Conservation (phyloP, 2,888 invertebrate genomes). For the Dorcus hopei region DNA sequence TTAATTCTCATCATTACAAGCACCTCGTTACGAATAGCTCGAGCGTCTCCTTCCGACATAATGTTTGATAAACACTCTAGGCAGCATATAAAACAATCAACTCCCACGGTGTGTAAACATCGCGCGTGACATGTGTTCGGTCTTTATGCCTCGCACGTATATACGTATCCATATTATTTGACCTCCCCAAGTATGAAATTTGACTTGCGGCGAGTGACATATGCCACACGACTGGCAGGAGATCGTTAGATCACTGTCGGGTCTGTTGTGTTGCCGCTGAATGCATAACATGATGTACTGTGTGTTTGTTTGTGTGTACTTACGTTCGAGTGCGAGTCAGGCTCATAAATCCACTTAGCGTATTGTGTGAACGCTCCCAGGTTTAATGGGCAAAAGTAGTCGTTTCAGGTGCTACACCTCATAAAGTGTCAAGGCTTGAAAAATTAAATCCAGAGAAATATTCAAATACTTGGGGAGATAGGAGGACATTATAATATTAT, state of each 20-base stretch:
- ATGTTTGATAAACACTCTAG: constrained; percentile 8
- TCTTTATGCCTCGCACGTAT: neutral
- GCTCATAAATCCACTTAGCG: no score
- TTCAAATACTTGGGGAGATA: no score
- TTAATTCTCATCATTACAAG: no score
- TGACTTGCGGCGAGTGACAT: constrained; percentile 10
- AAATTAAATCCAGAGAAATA: no score
- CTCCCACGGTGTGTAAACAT: constrained; percentile 2
- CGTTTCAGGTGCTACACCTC: no score
- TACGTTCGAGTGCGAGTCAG: no score
- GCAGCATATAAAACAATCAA: constrained; percentile 10
- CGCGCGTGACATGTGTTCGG: neutral
- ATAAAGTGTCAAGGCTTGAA: no score
- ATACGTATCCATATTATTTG: neutral
- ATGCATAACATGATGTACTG: constrained; percentile 4
- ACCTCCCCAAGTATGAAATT: constrained; percentile 12
- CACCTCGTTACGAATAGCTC: no score
- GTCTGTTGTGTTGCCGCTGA: neutral
- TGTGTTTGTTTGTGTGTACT: neutral
- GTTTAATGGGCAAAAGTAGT: no score
- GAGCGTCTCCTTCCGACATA: constrained; percentile 1
- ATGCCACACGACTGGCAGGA: constrained; percentile 1
- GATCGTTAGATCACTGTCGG: constrained; percentile 6
- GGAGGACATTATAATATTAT: no score
- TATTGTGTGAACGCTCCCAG: no score